phyloP scores from a whole-genome alignment of 1,140 invertebrate genomes.

The Aethina tumida region DNA sequence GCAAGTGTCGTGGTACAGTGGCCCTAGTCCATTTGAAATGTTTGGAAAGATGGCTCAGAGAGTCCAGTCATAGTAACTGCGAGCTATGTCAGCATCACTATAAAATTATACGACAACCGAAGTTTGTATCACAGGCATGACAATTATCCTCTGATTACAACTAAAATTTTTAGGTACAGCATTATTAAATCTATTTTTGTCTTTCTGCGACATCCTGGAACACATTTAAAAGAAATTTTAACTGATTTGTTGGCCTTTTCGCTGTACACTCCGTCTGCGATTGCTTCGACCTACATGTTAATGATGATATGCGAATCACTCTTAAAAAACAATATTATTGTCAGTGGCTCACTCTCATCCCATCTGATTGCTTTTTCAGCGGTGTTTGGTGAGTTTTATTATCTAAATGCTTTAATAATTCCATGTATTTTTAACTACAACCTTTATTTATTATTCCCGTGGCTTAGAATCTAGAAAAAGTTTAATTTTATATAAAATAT shows the following conservation, averaged over 20 bases:
- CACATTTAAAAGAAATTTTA: conserved; percentile 26
- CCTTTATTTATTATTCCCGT: not conserved
- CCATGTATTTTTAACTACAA: not conserved
- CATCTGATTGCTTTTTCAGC: conserved; percentile 31
- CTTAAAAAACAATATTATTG: conserved; percentile 19
- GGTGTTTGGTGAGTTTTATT: conserved; percentile 25
- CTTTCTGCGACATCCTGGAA: conserved; percentile 26
- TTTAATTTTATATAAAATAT: too few species aligned
- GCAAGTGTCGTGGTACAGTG: conserved; percentile 45
- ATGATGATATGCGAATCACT: conserved; percentile 31
- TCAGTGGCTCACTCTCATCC: conserved; percentile 17
- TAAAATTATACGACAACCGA: conserved; percentile 32
- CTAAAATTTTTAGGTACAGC: conserved; percentile 25
- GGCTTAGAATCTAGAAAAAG: too few species aligned
- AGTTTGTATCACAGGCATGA: conserved; percentile 16
- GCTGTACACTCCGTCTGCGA: conserved; percentile 31
- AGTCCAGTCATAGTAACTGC: conserved; percentile 46
- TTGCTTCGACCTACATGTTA: conserved; percentile 32
- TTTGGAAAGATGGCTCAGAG: conserved; percentile 58
- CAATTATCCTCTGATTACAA: conserved; percentile 2
- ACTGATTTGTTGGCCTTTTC: conserved; percentile 28
- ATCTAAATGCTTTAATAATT: not conserved
- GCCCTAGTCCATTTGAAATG: conserved; percentile 56
- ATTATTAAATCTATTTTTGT: conserved; percentile 27
- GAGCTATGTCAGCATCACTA: conserved; percentile 52